Percentiles rank a stretch among this genome's conserved stretches.
These are phyloP conservation scores for Apis mellifera DNA, from an alignment of 1,140 invertebrate genomes.

Conservation along the genomic window DNA sequence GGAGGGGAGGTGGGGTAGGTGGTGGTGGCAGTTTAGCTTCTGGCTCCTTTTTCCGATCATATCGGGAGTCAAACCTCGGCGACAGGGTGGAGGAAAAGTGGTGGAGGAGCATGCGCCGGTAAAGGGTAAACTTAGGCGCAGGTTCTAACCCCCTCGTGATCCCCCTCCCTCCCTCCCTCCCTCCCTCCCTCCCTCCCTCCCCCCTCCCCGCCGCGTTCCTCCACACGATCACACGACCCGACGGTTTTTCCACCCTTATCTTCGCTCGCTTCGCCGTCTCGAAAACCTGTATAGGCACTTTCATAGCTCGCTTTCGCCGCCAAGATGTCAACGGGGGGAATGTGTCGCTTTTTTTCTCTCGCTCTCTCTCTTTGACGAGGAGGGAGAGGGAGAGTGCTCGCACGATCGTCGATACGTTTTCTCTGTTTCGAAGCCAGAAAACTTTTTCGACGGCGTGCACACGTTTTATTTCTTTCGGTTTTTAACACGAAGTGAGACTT, in stretches of 20 bases:
- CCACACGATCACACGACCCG: constrained; percentile 66
- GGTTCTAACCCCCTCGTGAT: constrained; percentile 70
- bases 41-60: constrained; percentile 66
- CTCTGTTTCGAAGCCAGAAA: no score
- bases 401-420: background rate
- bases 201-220: constrained; percentile 34
- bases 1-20: background rate
- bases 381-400: background rate
- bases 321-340: constrained; percentile 34
- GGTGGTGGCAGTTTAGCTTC: constrained; percentile 49
- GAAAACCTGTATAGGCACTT: constrained; percentile 64
- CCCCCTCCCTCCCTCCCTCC: constrained; percentile 41
- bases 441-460: no score
- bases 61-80: constrained; percentile 70
- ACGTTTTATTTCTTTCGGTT: no score
- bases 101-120: constrained; percentile 74
- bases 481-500: no score
- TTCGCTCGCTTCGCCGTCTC: constrained; percentile 65
- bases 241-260: constrained; percentile 74
- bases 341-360: background rate
- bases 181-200: no score
- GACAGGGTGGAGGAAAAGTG: constrained; percentile 63
- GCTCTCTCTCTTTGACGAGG: background rate
- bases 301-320: constrained; percentile 48
- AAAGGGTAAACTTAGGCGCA: constrained; percentile 75